These are phyloP conservation scores for Uropetala carovei DNA, from an alignment of 2,888 invertebrate species.

Conservation along the genomic window DNA sequence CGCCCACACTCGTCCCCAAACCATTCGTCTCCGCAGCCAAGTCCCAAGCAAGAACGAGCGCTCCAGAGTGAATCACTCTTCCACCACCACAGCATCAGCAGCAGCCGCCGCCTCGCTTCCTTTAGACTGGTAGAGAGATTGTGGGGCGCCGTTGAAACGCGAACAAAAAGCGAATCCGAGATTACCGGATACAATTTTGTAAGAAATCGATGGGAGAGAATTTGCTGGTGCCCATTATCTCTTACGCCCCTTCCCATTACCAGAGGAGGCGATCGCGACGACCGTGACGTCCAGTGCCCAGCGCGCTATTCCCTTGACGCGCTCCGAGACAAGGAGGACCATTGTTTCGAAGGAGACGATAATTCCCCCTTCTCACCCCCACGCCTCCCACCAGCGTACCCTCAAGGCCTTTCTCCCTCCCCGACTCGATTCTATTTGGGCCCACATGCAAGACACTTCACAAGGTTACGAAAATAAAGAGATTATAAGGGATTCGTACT, in stretches of 20 bases:
- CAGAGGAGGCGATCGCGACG: conserved; percentile 29
- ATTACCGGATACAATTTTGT: neutral
- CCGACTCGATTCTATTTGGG: neutral
- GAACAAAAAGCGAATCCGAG: neutral
- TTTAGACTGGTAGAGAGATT: neutral
- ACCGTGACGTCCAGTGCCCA: neutral
- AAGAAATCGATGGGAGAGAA: neutral
- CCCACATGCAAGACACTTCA: conserved; percentile 12
- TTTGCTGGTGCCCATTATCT: conserved; percentile 27
- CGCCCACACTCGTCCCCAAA: neutral
- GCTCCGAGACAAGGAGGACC: conserved; percentile 48
- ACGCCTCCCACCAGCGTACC: neutral
- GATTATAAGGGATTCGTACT: conserved; percentile 27
- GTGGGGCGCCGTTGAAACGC: neutral
- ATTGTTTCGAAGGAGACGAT: conserved; percentile 43
- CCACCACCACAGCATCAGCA: neutral
- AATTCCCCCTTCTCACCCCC: conserved; percentile 47
- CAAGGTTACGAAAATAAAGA: conserved; percentile 47
- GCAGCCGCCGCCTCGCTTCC: neutral
- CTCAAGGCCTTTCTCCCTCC: conserved; percentile 51
- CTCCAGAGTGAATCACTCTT: neutral
- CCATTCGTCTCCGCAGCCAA: neutral
- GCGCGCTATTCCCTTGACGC: conserved; percentile 38
- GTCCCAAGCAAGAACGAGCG: neutral
- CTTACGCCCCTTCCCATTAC: neutral